Conservation (phyloP, 1,140 invertebrate genomes). For the Drosophila seguyi region DNA sequence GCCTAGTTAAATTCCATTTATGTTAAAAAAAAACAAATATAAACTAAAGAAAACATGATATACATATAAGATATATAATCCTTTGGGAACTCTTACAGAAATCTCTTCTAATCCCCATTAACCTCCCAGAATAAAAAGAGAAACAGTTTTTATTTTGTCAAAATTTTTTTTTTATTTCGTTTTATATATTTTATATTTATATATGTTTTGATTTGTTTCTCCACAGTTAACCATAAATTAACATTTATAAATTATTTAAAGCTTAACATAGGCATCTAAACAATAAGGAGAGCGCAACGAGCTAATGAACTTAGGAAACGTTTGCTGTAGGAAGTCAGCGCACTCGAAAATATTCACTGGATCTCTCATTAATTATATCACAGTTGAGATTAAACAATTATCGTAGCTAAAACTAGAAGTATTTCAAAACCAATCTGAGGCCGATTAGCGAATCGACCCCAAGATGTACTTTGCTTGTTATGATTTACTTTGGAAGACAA, state of each 20-base stretch:
- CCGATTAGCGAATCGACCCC: conserved; percentile 36
- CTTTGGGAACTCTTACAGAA: neutral
- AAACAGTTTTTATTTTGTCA: neutral
- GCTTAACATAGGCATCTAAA: conserved; percentile 57
- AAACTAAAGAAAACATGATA: too few species aligned
- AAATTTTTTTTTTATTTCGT: conserved; percentile 11
- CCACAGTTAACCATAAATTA: conserved; percentile 58
- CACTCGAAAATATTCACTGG: conserved; percentile 30
- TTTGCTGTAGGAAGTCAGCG: conserved; percentile 56
- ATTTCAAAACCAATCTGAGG: conserved; percentile 64
- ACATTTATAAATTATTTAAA: conserved; percentile 80
- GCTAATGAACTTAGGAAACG: conserved; percentile 45
- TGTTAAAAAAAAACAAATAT: too few species aligned
- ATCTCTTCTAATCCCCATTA: neutral
- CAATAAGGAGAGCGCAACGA: conserved; percentile 31
- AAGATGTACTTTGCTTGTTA: conserved; percentile 15
- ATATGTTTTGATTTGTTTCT: conserved; percentile 49
- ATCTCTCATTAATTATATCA: conserved; percentile 65
- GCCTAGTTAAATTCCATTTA: neutral
- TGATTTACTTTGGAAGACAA: conserved; percentile 81
- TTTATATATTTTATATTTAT: too few species aligned
- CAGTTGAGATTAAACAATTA: conserved; percentile 67
- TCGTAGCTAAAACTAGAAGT: conserved; percentile 46
- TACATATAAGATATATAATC: too few species aligned
- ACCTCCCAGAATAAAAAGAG: neutral